phyloP scores from a whole-genome alignment of 2,113 vertebrate species.

The Sylvia atricapilla region DNA sequence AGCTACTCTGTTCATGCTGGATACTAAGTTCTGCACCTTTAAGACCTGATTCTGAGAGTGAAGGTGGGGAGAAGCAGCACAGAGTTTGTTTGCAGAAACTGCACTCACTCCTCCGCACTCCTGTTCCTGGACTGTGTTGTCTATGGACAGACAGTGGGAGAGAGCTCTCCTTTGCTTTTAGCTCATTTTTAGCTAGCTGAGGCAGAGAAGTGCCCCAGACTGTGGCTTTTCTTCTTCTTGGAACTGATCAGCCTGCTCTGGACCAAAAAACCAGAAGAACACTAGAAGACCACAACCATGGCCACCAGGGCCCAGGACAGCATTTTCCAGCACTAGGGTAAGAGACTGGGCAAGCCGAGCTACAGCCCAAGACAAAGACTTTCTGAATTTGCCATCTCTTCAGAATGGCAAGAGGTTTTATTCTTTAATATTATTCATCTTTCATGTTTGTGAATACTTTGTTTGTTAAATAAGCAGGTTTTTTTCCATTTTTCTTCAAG shows the following conservation, averaged over 20 bases:
- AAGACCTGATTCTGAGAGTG: neutral
- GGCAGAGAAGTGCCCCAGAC: neutral
- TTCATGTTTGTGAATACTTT: neutral
- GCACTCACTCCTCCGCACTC: neutral
- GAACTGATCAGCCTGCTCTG: neutral
- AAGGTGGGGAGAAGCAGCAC: neutral
- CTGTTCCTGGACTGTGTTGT: neutral
- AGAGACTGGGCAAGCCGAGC: neutral
- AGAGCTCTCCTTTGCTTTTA: neutral
- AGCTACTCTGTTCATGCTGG: neutral
- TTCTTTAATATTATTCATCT: neutral
- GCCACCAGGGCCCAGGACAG: neutral
- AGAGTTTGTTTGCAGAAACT: neutral
- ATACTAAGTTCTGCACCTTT: neutral
- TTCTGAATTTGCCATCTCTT: neutral
- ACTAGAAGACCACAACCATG: neutral
- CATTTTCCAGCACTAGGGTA: neutral
- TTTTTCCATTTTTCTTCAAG: neutral
- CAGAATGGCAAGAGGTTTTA: neutral
- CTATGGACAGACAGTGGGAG: neutral
- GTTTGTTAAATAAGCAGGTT: neutral
- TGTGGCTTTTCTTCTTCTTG: neutral
- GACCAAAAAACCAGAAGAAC: neutral
- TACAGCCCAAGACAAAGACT: neutral
- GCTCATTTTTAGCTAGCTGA: neutral